Percentiles rank a stretch among this genome's conserved stretches.
Conservation (phyloP, 2,888 invertebrate genomes). For the Agriopis aurantiaria region DNA sequence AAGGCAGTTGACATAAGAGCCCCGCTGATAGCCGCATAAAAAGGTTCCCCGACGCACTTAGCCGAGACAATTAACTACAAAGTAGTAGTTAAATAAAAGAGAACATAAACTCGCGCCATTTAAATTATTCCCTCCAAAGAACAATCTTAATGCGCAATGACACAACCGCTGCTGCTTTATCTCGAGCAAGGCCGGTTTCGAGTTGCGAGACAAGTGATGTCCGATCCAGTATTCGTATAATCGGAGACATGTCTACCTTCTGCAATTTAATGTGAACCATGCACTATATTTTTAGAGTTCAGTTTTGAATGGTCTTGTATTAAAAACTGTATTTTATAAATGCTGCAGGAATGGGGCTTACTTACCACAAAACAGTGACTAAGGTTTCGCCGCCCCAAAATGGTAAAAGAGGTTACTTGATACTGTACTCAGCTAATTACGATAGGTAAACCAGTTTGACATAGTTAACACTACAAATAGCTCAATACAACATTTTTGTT, state of each 20-base stretch:
- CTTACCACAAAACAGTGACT: slow-evolving; percentile 8
- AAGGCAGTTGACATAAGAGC: slow-evolving; percentile 36
- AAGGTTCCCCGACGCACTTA: slow-evolving; percentile 42
- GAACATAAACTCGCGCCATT: slow-evolving; percentile 48
- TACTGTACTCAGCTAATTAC: too few species aligned
- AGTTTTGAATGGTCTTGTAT: slow-evolving; percentile 19
- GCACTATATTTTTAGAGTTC: slow-evolving; percentile 26
- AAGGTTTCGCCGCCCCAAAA: neutral
- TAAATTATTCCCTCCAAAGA: slow-evolving; percentile 59
- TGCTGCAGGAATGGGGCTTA: neutral
- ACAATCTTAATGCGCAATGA: slow-evolving; percentile 65
- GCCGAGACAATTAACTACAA: slow-evolving; percentile 44
- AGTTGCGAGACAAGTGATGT: slow-evolving; percentile 55
- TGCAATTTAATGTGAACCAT: slow-evolving; percentile 21
- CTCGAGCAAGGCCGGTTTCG: slow-evolving; percentile 53
- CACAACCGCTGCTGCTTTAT: slow-evolving; percentile 62
- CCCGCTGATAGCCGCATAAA: slow-evolving; percentile 39
- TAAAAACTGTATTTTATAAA: slow-evolving; percentile 27
- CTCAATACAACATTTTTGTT: neutral
- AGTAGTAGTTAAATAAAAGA: slow-evolving; percentile 44
- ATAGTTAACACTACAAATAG: neutral
- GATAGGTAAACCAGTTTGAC: neutral
- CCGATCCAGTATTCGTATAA: slow-evolving; percentile 59
- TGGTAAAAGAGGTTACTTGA: neutral
- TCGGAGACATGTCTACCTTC: slow-evolving; percentile 40